These are phyloP conservation scores for Athene noctua DNA, from an alignment of 2,113 vertebrate species.

Conservation along the genomic window DNA sequence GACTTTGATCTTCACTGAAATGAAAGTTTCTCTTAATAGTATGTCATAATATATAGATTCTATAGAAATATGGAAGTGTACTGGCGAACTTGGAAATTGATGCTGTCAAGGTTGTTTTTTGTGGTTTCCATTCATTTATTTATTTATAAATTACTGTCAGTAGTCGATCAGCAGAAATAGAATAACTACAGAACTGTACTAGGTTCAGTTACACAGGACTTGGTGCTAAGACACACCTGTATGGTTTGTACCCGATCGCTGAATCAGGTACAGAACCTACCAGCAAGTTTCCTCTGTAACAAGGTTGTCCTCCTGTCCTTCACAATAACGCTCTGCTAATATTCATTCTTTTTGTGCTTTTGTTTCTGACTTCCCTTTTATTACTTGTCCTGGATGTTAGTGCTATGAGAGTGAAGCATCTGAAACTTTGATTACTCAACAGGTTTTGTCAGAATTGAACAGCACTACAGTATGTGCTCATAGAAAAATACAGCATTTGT, in stretches of 20 bases:
- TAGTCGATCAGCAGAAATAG: background rate
- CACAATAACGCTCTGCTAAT: background rate
- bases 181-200: background rate
- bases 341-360: background rate
- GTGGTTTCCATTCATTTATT: too few species aligned
- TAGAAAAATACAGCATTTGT: background rate
- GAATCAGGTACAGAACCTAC: background rate
- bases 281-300: background rate
- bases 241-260: background rate
- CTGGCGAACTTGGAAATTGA: background rate
- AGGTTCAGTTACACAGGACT: background rate
- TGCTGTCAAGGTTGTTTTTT: background rate
- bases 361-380: background rate
- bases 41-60: background rate
- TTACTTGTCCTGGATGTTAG: background rate
- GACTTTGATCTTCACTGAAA: background rate
- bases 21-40: background rate
- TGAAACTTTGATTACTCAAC: background rate
- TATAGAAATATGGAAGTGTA: background rate
- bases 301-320: background rate
- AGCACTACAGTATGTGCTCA: background rate
- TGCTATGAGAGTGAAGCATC: background rate
- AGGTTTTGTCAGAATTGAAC: background rate
- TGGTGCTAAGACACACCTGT: background rate
- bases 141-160: background rate